Base-by-base conservation (phyloP, 2,888 invertebrate species). In the Rhamnusium bicolor region DNA sequence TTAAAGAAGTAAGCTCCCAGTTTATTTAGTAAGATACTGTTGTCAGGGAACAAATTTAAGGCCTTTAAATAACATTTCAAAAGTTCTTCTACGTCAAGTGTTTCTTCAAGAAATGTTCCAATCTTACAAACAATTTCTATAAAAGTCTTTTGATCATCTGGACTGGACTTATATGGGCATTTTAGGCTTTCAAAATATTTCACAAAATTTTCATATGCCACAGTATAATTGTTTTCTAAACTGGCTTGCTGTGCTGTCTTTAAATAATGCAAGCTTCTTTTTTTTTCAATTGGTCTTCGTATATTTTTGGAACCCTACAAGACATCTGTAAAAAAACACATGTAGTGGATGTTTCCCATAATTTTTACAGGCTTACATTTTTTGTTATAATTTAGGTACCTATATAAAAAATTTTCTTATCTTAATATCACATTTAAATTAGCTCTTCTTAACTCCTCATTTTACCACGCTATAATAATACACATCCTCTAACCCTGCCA, bases 1-100 rank as follows among this genome's bases (percentile, higher is more conserved):
- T 89, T 89, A 79, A 90, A 88, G 69, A 90, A 84, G 80, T 89
- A 89, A 21, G 88, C 87, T 21, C 90, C 91, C 76, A 91, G 87
- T 80, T 89, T 89, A 79, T 89, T 90, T 21, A 90, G 80, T 61
- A 91, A 86, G 62, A 87, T 83, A 74, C 87, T 88, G 84, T 89
- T 89, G 21, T 89, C 84, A 18, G 90, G 90, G 80, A 89, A 90
- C 63, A 90, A 84, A 74, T 89, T 87, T 16, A 89, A 73, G 7
- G 88, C 89, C 81, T 87, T 84, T 71, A 88, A 79, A 74, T 88
- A 89, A 71, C 87, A 87, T 61, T 87, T 86, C 24, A 87, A 81
- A 14, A 89, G 78, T 73, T 89, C 87, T 62, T 86, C 84, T 62
- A 84, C 84, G 60, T 84, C 82, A 49, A 82, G 74, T 12, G 84